These are phyloP conservation scores for Maniola hyperantus DNA, from an alignment of 2,888 invertebrate species.

Conservation along the genomic window DNA sequence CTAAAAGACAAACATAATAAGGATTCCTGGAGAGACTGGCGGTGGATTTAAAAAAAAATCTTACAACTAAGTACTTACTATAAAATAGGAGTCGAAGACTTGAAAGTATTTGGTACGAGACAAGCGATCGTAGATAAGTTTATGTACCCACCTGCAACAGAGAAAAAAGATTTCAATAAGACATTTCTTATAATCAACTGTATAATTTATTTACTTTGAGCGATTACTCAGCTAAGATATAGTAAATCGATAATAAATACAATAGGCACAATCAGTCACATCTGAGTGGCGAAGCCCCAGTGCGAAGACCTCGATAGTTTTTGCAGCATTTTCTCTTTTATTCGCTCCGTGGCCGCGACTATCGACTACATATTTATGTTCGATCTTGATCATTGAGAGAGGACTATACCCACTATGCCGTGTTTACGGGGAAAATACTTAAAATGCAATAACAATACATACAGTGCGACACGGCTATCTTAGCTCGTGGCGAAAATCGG, in stretches of 20 bases:
- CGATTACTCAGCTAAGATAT: conserved; percentile 16
- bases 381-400: conserved; percentile 26
- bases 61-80: background rate
- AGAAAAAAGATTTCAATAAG: conserved; percentile 3
- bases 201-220: background rate
- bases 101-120: background rate
- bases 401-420: too few relatives aligned
- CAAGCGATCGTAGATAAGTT: background rate
- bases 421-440: background rate
- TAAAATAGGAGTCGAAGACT: background rate
- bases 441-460: background rate
- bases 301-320: conserved; percentile 65
- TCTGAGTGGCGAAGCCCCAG: conserved; percentile 56
- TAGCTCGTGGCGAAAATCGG: too few relatives aligned
- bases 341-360: conserved; percentile 37
- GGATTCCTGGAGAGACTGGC: background rate
- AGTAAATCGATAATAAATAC: conserved; percentile 33
- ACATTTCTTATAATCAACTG: background rate
- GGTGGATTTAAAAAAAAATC: background rate
- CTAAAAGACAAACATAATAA: too few relatives aligned
- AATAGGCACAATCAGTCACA: conserved; percentile 49
- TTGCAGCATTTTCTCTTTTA: conserved; percentile 69
- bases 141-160: background rate
- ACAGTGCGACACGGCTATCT: too few relatives aligned
- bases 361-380: conserved; percentile 28